phyloP scores from a whole-genome alignment of 2,797 vertebrate species.

The Halcyon leucocephala region DNA sequence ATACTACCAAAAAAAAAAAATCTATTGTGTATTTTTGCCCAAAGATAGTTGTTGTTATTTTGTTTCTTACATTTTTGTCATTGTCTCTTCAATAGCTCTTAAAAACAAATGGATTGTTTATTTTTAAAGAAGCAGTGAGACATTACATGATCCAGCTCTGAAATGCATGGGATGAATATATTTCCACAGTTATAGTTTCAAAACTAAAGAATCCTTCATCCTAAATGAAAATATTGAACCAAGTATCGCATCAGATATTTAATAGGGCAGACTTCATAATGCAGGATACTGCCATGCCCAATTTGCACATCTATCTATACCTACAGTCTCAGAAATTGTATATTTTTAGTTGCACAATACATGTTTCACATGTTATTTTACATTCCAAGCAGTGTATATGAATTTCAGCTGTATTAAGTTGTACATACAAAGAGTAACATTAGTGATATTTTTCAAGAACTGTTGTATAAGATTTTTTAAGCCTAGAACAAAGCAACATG shows the following conservation, averaged over 20 bases:
- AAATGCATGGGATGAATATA: not conserved
- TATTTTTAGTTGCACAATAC: not conserved
- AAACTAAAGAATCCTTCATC: not conserved
- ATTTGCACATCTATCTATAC: not conserved
- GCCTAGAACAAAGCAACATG: not conserved
- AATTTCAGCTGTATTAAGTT: not conserved
- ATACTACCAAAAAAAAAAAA: not conserved
- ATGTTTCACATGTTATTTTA: not conserved
- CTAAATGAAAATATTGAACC: not conserved
- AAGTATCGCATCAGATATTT: not conserved
- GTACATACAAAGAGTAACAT: not conserved
- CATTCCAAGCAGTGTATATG: not conserved
- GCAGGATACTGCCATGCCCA: not conserved
- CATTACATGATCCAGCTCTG: not conserved
- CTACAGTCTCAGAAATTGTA: not conserved
- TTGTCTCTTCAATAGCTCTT: not conserved
- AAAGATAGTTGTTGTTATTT: not conserved
- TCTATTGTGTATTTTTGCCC: not conserved
- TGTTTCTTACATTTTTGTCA: not conserved
- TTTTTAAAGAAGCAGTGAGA: not conserved
- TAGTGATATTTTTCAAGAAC: not conserved
- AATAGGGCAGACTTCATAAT: not conserved
- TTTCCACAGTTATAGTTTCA: not conserved
- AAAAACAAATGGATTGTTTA: not conserved
- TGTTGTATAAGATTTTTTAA: not conserved